These are phyloP conservation scores for Esox masquinongy DNA, from an alignment of 2,797 vertebrate species.

Conservation along the genomic window DNA sequence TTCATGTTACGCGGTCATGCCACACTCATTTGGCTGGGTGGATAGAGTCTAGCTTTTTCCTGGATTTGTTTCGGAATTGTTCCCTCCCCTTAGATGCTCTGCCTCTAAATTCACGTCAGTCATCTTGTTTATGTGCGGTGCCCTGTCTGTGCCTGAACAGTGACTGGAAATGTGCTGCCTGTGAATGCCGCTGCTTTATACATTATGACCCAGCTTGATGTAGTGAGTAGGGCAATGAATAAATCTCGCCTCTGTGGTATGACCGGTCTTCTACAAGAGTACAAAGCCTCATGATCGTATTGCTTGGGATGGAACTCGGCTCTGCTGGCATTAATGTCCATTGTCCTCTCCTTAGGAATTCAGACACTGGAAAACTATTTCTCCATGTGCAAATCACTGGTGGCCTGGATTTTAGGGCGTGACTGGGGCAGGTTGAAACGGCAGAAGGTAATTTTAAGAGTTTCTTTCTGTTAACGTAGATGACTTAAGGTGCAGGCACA, in stretches of 20 bases:
- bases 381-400: conserved; percentile 67
- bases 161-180: not conserved
- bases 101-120: not conserved
- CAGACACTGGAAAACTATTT: conserved; percentile 64
- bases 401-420: conserved; percentile 64
- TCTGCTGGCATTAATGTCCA: conserved; percentile 7
- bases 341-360: conserved; percentile 43
- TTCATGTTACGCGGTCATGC: not conserved
- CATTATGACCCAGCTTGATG: not conserved
- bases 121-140: not conserved
- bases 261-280: not conserved
- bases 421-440: conserved; percentile 65
- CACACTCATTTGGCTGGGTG: not conserved
- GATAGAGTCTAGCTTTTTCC: not conserved
- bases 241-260: not conserved
- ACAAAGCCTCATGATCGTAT: not conserved
- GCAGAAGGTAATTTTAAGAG: conserved; percentile 52
- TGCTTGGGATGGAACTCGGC: not conserved
- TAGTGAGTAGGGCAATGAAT: not conserved
- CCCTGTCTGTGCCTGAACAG: not conserved
- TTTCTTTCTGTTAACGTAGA: not conserved
- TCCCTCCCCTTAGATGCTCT: not conserved
- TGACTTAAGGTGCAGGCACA: not conserved
- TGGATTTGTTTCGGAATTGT: not conserved
- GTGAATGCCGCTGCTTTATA: not conserved